Conservation (phyloP, 2,113 vertebrate genomes). For the Malaclemys terrapin region DNA sequence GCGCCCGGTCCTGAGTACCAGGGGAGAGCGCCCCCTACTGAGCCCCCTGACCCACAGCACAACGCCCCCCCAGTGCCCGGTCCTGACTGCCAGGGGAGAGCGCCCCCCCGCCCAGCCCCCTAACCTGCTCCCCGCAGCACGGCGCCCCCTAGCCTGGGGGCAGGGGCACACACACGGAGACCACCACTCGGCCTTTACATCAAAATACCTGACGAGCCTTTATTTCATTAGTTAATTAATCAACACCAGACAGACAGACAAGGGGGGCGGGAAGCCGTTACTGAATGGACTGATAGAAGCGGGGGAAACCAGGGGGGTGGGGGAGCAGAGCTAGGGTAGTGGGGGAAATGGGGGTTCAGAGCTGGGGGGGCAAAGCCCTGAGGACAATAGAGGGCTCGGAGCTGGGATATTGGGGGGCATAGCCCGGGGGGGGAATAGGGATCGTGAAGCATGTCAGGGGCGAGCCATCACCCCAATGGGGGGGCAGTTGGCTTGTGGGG, state of each 20-base stretch:
- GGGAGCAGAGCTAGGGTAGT: no score
- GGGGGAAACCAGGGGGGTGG: background rate
- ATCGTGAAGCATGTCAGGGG: background rate
- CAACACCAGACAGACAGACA: background rate
- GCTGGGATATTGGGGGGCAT: background rate
- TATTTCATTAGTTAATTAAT: background rate
- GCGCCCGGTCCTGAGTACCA: no score
- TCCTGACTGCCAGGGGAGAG: no score
- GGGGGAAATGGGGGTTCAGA: no score
- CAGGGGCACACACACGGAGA: background rate
- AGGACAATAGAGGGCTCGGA: background rate
- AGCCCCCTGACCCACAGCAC: no score
- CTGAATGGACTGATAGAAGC: background rate
- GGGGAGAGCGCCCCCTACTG: no score
- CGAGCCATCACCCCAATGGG: background rate
- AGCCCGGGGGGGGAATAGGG: background rate
- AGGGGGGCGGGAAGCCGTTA: background rate
- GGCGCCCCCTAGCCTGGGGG: no score
- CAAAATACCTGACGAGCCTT: background rate
- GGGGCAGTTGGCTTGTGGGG: background rate
- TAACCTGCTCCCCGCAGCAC: no score
- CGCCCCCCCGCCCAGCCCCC: background rate
- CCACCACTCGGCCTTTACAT: background rate
- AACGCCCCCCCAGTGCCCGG: rapidly evolving
- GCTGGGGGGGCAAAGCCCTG: no score